Conservation (phyloP, 2,888 invertebrate genomes). For the Choristoneura rosaceana region DNA sequence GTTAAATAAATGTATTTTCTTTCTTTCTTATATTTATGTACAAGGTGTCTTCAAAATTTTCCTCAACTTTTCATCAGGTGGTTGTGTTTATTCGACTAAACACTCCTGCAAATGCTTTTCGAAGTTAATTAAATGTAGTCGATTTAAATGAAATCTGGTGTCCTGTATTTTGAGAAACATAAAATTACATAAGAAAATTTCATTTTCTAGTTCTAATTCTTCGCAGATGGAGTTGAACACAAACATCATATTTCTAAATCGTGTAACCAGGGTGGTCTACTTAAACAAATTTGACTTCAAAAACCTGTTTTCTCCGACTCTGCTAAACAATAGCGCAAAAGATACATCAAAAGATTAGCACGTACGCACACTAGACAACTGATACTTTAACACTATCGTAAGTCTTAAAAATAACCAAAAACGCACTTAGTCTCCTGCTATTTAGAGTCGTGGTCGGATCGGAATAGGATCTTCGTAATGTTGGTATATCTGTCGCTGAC, state of each 20-base stretch:
- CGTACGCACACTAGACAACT: background rate
- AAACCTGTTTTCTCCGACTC: conserved; percentile 3
- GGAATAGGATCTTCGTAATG: background rate
- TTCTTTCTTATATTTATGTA: too few species aligned
- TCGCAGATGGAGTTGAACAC: too few species aligned
- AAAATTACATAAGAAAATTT: too few species aligned
- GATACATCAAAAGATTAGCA: conserved; percentile 23
- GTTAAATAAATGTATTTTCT: too few species aligned
- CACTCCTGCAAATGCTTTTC: too few species aligned
- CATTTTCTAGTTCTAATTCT: too few species aligned
- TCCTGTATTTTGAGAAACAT: too few species aligned
- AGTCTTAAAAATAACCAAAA: background rate
- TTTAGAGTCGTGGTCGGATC: background rate
- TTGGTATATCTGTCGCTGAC: background rate
- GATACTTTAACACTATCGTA: background rate
- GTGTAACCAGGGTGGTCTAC: background rate
- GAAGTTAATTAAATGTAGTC: too few species aligned
- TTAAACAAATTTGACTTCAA: background rate
- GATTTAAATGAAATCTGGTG: too few species aligned
- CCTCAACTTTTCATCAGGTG: too few species aligned
- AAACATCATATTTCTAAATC: background rate
- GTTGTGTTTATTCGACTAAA: too few species aligned
- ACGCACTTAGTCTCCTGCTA: background rate
- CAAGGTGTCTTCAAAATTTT: too few species aligned
- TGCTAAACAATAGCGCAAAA: conserved; percentile 18